Evolutionary conservation across 2,113 vertebrate genomes (phyloP), one percentile per base, ranked within the genome.

Genomic region (Melanotaenia duboulayi): DNA sequence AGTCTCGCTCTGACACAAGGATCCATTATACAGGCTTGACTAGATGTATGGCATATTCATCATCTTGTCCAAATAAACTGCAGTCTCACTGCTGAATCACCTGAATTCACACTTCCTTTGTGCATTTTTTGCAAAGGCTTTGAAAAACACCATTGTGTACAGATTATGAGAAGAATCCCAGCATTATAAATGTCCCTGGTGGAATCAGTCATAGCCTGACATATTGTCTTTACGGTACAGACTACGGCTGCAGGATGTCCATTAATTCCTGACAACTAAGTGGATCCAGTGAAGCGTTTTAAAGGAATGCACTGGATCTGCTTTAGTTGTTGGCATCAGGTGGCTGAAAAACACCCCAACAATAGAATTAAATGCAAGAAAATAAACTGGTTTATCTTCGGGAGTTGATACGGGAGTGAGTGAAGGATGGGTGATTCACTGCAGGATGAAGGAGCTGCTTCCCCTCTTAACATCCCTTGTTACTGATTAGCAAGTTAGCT

Each of bases 1-100:
- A 83, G 85, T 85, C 83, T 51, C 63, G 66, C 81, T 66, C 70
- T 76, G 85, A 84, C 87, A 86, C 85, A 78, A 25, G 66, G 76
- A 87, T 87, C 81, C 83, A 86, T 89, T 81, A 86, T 22, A 63
- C 78, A 61, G 56, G 65, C 74, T 46, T 61, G 74, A 83, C 75
- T 63, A 71, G 52, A 84, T 70, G 76, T 83, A 60, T 42, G 35
- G 67, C 73, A 28, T 56, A 84, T 87, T 84, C 70, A 86, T 88
- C 85, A 84, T 81, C 49, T 70, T 80, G 81, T 82, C 76, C 71
- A 65, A 75, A 74, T 50, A 44, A 67, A 39, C 74, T 69, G 54
- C 51, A 39, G 22, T 40, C 67, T 46, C 37, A 3, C 1, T 0
- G 58, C 54, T 10, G 52, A 59, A 58, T 22, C 11, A 50, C 46